These are phyloP conservation scores for Philypnodon macrostomus DNA, from an alignment of 2,797 vertebrate species.

Conservation along the genomic window DNA sequence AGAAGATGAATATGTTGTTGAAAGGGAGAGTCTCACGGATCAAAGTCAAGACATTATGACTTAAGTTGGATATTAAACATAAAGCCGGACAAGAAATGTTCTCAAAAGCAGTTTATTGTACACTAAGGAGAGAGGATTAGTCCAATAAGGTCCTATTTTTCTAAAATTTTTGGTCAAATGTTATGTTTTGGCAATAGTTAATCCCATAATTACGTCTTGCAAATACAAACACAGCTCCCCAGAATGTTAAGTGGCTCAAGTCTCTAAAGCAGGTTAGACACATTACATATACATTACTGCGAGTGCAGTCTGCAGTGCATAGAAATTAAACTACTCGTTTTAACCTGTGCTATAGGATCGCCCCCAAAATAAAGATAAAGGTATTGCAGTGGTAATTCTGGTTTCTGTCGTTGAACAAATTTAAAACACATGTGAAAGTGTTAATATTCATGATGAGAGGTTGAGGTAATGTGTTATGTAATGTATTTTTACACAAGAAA, in stretches of 20 bases:
- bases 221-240: slow-evolving; percentile 19
- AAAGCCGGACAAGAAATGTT: background rate
- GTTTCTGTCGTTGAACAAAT: slow-evolving; percentile 36
- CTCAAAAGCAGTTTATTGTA: background rate
- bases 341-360: no score
- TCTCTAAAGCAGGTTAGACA: background rate
- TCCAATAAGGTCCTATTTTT: background rate
- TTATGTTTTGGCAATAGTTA: slow-evolving; percentile 8
- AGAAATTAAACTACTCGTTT: no score
- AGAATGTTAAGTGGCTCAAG: slow-evolving; percentile 3
- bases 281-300: background rate
- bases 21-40: slow-evolving; percentile 15
- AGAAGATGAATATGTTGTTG: slow-evolving; percentile 10
- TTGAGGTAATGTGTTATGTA: slow-evolving; percentile 8
- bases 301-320: no score
- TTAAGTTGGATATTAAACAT: slow-evolving; percentile 6
- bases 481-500: background rate
- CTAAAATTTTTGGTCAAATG: background rate
- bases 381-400: slow-evolving; percentile 10
- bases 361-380: slow-evolving; percentile 7
- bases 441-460: slow-evolving; percentile 54
- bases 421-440: slow-evolving; percentile 58
- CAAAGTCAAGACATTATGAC: slow-evolving; percentile 8
- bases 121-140: background rate
- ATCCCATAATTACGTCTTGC: slow-evolving; percentile 9